A percentile compares a stretch with the other conserved stretches of the same genome.
Evolutionary conservation across 2,797 vertebrate genomes (phyloP).

Genomic region (Bucorvus abyssinicus): DNA sequence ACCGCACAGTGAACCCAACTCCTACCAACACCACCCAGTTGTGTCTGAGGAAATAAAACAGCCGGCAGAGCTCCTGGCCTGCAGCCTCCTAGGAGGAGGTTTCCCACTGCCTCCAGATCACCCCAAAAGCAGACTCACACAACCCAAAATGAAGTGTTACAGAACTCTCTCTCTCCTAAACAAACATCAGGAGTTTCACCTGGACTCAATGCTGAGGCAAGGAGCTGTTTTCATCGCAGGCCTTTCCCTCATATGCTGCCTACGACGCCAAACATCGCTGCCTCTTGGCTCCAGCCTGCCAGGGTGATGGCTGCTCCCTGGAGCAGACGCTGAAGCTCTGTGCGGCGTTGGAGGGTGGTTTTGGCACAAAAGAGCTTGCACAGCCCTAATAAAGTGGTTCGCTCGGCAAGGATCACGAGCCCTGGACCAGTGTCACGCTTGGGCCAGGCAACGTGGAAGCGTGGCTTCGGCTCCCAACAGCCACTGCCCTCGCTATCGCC

Average conservation of each 20-base stretch:
- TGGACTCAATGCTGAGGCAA: neutral
- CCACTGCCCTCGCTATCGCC: neutral
- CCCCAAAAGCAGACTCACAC: neutral
- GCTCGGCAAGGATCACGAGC: constrained; percentile 28
- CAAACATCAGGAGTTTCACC: neutral
- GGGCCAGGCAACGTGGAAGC: neutral
- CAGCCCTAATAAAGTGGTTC: constrained; percentile 49
- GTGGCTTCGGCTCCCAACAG: neutral
- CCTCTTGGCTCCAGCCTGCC: neutral
- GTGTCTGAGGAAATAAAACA: neutral
- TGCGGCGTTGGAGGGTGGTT: neutral
- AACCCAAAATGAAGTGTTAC: too few species aligned
- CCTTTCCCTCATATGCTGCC: neutral
- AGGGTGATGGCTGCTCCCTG: constrained; percentile 50
- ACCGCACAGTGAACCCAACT: neutral
- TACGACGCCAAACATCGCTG: neutral
- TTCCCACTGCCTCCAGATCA: neutral
- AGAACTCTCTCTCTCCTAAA: neutral
- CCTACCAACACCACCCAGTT: neutral
- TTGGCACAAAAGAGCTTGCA: constrained; percentile 32
- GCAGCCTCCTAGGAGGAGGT: neutral
- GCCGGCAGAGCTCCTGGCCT: neutral
- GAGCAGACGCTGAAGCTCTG: neutral
- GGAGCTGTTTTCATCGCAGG: neutral
- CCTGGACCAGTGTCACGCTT: neutral